phyloP scores from a whole-genome alignment of 2,797 vertebrate genomes.

The Melanotaenia nigrans region DNA sequence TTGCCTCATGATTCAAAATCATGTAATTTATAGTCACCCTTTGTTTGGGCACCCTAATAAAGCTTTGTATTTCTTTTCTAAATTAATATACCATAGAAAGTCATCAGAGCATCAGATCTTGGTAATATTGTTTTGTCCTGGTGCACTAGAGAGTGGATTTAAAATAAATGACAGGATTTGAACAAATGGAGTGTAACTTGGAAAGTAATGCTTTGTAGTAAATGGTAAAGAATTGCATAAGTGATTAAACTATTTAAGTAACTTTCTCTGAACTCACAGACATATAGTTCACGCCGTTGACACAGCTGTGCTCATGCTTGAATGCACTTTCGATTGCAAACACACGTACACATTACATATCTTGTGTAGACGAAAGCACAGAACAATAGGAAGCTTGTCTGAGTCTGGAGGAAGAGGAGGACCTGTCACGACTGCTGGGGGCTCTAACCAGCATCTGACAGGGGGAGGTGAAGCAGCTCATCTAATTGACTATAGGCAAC shows the following conservation, averaged over 20 bases:
- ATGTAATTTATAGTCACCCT: too few relatives aligned
- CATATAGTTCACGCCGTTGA: neutral
- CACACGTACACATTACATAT: conserved; percentile 19
- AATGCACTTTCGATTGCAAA: conserved; percentile 23
- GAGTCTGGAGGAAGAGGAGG: conserved; percentile 46
- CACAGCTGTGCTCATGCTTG: conserved; percentile 13
- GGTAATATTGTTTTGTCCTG: neutral
- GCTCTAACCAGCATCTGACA: conserved; percentile 57
- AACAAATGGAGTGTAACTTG: conserved; percentile 5
- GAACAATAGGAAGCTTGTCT: conserved; percentile 48
- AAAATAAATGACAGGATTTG: neutral
- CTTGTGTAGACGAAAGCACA: conserved; percentile 37
- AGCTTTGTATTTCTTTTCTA: neutral
- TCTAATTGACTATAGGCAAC: conserved; percentile 64
- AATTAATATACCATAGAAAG: neutral
- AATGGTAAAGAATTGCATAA: neutral
- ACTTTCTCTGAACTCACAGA: neutral
- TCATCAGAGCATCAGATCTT: neutral
- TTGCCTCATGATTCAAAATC: neutral
- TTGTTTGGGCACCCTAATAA: neutral
- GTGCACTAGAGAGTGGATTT: neutral
- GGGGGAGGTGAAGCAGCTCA: conserved; percentile 67
- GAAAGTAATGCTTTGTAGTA: neutral
- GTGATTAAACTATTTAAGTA: neutral
- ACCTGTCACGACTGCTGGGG: conserved; percentile 41